Evolutionary conservation across 2,113 vertebrate genomes (phyloP).

Genomic region (Xiphorhynchus elegans): DNA sequence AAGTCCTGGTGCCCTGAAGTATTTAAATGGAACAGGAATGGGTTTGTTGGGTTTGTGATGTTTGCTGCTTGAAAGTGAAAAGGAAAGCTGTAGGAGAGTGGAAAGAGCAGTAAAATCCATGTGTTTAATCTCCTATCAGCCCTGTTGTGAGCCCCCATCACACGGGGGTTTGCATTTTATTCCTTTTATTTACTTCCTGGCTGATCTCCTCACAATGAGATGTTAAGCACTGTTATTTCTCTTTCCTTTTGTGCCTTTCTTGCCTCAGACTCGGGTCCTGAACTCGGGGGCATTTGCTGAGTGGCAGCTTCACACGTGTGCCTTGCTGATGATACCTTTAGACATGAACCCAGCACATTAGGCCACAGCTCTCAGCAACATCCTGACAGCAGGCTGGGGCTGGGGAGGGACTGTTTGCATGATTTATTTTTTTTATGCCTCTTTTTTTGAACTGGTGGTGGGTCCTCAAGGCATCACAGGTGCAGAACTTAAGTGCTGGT

Average conservation of each 20-base stretch:
- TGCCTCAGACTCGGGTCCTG: neutral
- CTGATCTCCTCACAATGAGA: neutral
- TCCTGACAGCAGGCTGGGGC: conserved; percentile 41
- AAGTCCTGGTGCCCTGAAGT: neutral
- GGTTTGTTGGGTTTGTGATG: neutral
- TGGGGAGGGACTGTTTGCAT: conserved; percentile 1
- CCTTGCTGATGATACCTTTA: conserved; percentile 31
- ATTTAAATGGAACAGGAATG: neutral
- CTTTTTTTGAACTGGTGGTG: neutral
- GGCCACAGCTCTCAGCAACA: conserved; percentile 1
- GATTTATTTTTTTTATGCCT: neutral
- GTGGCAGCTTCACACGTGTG: conserved; percentile 32
- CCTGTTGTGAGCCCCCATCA: neutral
- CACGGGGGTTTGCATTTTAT: neutral
- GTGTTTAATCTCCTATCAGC: conserved; percentile 22
- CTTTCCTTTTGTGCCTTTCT: neutral
- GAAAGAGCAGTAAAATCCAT: neutral
- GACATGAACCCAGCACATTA: neutral
- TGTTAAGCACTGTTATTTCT: neutral
- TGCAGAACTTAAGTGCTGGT: conserved; percentile 49
- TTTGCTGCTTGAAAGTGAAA: neutral
- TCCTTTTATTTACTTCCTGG: conserved; percentile 7
- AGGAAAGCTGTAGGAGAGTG: neutral
- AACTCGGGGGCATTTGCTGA: conserved; percentile 46
- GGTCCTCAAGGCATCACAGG: conserved; percentile 58